These are phyloP conservation scores for Ornithoptera priamus DNA, from an alignment of 2,888 invertebrate genomes.

Conservation along the genomic window DNA sequence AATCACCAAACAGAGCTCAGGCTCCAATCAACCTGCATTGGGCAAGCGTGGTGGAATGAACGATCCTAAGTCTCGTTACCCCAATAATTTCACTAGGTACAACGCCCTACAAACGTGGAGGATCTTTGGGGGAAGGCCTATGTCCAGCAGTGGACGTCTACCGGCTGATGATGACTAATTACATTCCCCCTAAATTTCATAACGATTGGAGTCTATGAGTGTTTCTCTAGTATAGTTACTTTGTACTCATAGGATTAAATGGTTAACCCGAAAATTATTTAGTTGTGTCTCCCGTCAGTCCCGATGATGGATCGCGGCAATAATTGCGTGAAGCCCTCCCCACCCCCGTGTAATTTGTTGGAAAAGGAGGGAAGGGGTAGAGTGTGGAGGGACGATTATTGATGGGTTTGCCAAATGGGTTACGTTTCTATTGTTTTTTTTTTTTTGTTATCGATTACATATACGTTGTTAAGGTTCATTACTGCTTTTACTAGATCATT, in stretches of 20 bases:
- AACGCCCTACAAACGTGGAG: too few relatives aligned
- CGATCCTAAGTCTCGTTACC: too few relatives aligned
- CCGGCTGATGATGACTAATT: too few relatives aligned
- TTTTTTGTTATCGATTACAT: constrained; percentile 24
- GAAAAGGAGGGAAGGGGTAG: constrained; percentile 40
- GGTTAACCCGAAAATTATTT: constrained; percentile 73
- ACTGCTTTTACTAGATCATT: constrained; percentile 41
- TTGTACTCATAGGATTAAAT: constrained; percentile 46
- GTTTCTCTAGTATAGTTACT: constrained; percentile 24
- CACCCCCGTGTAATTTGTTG: constrained; percentile 58
- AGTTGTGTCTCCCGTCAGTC: constrained; percentile 69
- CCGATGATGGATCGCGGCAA: constrained; percentile 72
- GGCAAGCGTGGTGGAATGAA: too few relatives aligned
- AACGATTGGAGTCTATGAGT: neutral
- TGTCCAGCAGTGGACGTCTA: too few relatives aligned
- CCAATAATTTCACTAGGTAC: too few relatives aligned
- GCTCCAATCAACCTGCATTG: too few relatives aligned
- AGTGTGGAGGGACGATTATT: constrained; percentile 51
- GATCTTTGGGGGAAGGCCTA: too few relatives aligned
- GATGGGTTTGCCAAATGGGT: constrained; percentile 50
- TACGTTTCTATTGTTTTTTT: constrained; percentile 38
- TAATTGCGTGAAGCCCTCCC: constrained; percentile 70
- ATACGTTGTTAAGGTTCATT: constrained; percentile 30
- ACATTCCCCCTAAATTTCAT: neutral
- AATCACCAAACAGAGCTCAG: too few relatives aligned